Percentiles rank a stretch among this genome's conserved stretches.
Evolutionary conservation across 2,113 vertebrate species (phyloP).

Genomic region (Paraplagusia blochii): DNA sequence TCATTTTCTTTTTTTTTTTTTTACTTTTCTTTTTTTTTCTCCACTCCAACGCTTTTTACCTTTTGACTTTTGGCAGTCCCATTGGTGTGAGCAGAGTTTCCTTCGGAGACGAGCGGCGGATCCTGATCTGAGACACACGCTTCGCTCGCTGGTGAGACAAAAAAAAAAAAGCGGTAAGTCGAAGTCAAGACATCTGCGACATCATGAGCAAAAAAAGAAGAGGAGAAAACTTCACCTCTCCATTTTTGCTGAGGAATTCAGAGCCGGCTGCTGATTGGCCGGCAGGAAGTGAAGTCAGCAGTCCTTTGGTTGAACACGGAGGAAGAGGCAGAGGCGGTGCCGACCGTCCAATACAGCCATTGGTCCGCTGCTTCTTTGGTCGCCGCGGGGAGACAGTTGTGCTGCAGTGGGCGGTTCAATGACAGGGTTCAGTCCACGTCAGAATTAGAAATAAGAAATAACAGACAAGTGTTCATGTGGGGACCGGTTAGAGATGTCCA

Average conservation of each 20-base stretch:
- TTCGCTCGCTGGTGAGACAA: slow-evolving; percentile 63
- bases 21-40: background rate
- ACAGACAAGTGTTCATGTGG: background rate
- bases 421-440: background rate
- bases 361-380: slow-evolving; percentile 35
- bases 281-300: background rate
- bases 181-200: too few relatives aligned
- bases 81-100: slow-evolving; percentile 91
- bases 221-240: slow-evolving; percentile 30
- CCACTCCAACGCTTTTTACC: slow-evolving; percentile 55
- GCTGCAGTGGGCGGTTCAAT: slow-evolving; percentile 13
- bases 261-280: slow-evolving; percentile 37
- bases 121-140: slow-evolving; percentile 90
- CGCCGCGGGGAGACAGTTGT: background rate
- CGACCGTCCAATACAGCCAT: slow-evolving; percentile 12
- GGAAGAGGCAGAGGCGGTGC: slow-evolving; percentile 17
- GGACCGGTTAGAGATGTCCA: background rate
- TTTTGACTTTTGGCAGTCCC: slow-evolving; percentile 93
- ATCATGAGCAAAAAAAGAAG: background rate
- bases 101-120: slow-evolving; percentile 87
- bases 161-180: too few relatives aligned
- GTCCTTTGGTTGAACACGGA: slow-evolving; percentile 21
- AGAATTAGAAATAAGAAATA: background rate
- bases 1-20: background rate
- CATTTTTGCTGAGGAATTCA: slow-evolving; percentile 26